Conservation (phyloP, 2,888 invertebrate genomes). For the Drosophila maculinotata region DNA sequence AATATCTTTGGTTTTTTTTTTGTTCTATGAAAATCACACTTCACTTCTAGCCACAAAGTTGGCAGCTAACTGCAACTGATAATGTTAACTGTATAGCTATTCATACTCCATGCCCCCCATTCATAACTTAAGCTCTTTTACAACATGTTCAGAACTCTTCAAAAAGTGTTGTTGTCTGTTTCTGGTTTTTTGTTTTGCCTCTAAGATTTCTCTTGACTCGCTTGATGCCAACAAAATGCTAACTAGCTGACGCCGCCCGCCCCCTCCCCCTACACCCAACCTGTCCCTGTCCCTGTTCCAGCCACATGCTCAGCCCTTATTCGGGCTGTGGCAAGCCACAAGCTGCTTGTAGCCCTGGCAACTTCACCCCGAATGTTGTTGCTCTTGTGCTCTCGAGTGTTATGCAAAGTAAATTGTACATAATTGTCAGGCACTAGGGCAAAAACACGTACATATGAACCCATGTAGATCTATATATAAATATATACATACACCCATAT, state of each 20-base stretch:
- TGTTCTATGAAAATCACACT: conserved; percentile 6
- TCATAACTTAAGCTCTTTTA: conserved; percentile 17
- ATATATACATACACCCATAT: conserved; percentile 35
- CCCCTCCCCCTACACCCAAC: too few relatives aligned
- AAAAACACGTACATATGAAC: conserved; percentile 9
- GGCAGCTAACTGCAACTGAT: conserved; percentile 13
- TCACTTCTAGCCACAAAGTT: conserved; percentile 3
- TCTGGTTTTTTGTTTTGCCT: conserved; percentile 13
- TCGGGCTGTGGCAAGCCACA: conserved; percentile 33
- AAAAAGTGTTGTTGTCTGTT: conserved; percentile 9
- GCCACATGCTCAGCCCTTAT: neutral
- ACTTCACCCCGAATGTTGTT: conserved; percentile 40
- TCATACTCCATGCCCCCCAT: conserved; percentile 5
- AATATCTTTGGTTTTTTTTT: neutral
- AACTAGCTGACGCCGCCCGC: conserved; percentile 43
- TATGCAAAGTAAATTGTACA: conserved; percentile 79
- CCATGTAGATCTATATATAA: conserved; percentile 1
- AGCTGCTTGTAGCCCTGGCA: conserved; percentile 39
- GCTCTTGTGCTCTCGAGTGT: conserved; percentile 59
- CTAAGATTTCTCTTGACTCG: conserved; percentile 13
- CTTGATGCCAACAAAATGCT: conserved; percentile 50
- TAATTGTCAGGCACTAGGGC: conserved; percentile 68
- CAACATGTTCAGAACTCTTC: conserved; percentile 26
- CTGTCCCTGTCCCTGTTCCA: too few relatives aligned
- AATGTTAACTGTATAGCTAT: conserved; percentile 23